Evolutionary conservation across 2,797 vertebrate genomes (phyloP).

Genomic region (Morus bassanus): DNA sequence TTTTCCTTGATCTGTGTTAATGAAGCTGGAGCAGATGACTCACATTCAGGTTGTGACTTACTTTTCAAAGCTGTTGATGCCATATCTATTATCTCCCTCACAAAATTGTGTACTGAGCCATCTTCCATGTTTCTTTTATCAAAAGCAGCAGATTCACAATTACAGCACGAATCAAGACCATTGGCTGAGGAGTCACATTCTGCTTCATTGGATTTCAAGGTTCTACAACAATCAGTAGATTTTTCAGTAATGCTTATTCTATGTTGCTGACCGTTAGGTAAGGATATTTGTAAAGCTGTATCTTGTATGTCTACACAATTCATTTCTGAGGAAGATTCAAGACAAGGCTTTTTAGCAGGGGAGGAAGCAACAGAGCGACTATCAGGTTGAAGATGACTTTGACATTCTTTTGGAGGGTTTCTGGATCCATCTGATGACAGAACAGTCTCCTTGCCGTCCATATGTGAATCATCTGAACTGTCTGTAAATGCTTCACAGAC

Average conservation of each 20-base stretch:
- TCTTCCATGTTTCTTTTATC: constrained; percentile 76
- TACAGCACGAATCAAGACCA: constrained; percentile 62
- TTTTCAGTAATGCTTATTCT: constrained; percentile 8
- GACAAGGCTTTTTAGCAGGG: constrained; percentile 56
- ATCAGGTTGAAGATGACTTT: constrained; percentile 57
- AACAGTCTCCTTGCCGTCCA: constrained; percentile 55
- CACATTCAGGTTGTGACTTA: constrained; percentile 80
- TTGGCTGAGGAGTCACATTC: constrained; percentile 59
- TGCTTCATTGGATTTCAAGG: constrained; percentile 64
- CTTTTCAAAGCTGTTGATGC: constrained; percentile 88
- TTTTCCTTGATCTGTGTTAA: constrained; percentile 91
- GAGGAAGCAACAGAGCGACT: not conserved
- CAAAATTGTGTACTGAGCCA: constrained; percentile 88
- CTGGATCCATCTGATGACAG: constrained; percentile 4
- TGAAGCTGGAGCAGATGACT: constrained; percentile 73
- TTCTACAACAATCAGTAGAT: constrained; percentile 26
- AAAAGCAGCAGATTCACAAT: constrained; percentile 62
- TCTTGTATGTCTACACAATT: constrained; percentile 21
- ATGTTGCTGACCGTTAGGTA: not conserved
- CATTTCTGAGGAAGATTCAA: constrained; percentile 48
- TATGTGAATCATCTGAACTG: constrained; percentile 61
- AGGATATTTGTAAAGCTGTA: not conserved
- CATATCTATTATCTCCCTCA: constrained; percentile 95
- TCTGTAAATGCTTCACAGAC: constrained; percentile 61
- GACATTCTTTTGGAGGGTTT: constrained; percentile 47